Evolutionary conservation across 2,797 vertebrate genomes (phyloP).

Genomic region (Rousettus madagascariensis): DNA sequence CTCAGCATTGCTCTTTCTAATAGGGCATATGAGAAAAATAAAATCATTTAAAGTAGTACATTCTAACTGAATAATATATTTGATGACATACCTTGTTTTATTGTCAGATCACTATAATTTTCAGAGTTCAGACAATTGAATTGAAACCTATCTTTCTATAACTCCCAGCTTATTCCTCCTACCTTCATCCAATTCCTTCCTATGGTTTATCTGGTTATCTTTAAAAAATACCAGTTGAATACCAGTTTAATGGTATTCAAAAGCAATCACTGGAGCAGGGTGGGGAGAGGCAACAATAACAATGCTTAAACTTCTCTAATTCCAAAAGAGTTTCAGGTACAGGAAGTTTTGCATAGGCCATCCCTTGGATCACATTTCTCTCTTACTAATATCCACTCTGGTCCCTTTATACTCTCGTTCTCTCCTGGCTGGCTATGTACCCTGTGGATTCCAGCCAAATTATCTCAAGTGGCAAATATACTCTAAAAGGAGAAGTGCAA

Average conservation of each 20-base stretch:
- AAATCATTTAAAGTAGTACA: neutral
- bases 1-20: neutral
- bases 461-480: slow-evolving; percentile 54
- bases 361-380: neutral
- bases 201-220: neutral
- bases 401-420: neutral
- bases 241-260: neutral
- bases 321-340: neutral
- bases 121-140: neutral
- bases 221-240: neutral
- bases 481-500: slow-evolving; percentile 25
- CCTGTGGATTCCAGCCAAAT: neutral
- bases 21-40: neutral
- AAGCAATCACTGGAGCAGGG: neutral
- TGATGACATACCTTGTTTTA: neutral
- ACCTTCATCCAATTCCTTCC: neutral
- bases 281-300: neutral
- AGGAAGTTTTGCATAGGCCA: neutral
- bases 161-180: neutral
- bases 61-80: neutral
- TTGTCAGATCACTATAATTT: neutral
- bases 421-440: neutral
- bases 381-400: neutral
- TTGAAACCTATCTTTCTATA: neutral
- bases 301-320: neutral